These are phyloP conservation scores for Ceratina australensis DNA, from an alignment of 1,140 invertebrate genomes.

Conservation along the genomic window DNA sequence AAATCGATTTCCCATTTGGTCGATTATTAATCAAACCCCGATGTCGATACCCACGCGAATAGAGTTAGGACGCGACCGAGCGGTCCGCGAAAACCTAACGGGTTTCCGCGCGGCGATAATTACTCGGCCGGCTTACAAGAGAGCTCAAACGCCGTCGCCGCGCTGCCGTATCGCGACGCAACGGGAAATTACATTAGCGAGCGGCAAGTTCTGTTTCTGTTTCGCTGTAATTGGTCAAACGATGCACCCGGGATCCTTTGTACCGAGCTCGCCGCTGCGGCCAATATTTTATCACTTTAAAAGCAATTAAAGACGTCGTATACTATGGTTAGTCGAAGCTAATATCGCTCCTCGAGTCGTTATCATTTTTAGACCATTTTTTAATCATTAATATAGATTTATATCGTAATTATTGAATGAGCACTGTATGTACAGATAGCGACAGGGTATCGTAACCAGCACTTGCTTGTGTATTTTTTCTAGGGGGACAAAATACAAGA, in stretches of 20 bases:
- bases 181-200: slow-evolving; percentile 48
- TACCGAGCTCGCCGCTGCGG: not conserved
- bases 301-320: too few species aligned
- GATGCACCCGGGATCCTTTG: slow-evolving; percentile 38
- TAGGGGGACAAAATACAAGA: too few species aligned
- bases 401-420: too few species aligned
- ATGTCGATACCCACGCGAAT: slow-evolving; percentile 16
- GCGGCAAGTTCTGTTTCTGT: slow-evolving; percentile 49
- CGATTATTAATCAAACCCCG: slow-evolving; percentile 42
- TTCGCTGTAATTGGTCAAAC: slow-evolving; percentile 58
- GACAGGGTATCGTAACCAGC: too few species aligned
- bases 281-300: too few species aligned
- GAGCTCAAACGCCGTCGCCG: slow-evolving; percentile 38
- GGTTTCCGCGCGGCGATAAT: slow-evolving; percentile 42
- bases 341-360: too few species aligned
- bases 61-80: slow-evolving; percentile 12
- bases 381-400: too few species aligned
- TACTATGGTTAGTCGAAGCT: too few species aligned
- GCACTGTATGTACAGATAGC: too few species aligned
- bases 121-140: slow-evolving; percentile 38
- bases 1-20: slow-evolving; percentile 38
- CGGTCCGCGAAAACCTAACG: slow-evolving; percentile 20
- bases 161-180: slow-evolving; percentile 12
- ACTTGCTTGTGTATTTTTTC: too few species aligned
- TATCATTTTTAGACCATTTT: too few species aligned